A percentile compares a stretch with the other conserved stretches of the same genome.
Evolutionary conservation across 2,888 invertebrate genomes (phyloP).

Genomic region (Pilophorus perplexus): DNA sequence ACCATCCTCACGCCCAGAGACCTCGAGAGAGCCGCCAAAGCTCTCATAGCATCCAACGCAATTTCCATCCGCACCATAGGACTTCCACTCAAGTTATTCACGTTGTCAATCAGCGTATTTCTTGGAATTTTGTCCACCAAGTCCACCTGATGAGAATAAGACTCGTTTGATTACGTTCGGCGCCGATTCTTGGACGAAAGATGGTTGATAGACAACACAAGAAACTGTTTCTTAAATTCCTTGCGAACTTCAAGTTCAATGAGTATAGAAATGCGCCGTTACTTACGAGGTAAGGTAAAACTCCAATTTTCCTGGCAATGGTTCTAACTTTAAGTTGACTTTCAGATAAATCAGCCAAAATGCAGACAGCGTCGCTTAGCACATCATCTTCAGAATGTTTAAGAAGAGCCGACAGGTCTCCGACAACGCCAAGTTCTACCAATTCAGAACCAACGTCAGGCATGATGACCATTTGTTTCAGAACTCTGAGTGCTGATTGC

Average conservation of each 20-base stretch:
- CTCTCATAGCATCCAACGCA: constrained; percentile 15
- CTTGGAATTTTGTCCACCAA: constrained; percentile 33
- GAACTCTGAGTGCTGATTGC: constrained; percentile 25
- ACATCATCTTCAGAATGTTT: constrained; percentile 36
- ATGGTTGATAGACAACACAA: not conserved
- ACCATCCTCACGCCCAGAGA: constrained; percentile 27
- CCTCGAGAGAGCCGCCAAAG: constrained; percentile 23
- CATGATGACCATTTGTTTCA: constrained; percentile 32
- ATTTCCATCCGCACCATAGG: constrained; percentile 37
- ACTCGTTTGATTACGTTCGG: too few species aligned
- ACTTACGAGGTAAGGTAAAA: constrained; percentile 26
- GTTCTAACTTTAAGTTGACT: constrained; percentile 32
- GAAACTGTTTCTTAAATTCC: not conserved
- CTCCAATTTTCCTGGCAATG: constrained; percentile 27
- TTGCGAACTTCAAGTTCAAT: too few species aligned
- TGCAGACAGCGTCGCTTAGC: constrained; percentile 18
- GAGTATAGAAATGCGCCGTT: not conserved
- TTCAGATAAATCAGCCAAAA: constrained; percentile 34
- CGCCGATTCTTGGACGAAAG: too few species aligned
- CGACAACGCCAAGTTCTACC: constrained; percentile 28
- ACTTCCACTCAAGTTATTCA: constrained; percentile 24
- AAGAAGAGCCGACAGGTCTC: constrained; percentile 21
- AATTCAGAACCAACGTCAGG: constrained; percentile 27
- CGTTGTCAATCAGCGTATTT: not conserved
- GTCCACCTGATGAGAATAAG: constrained; percentile 5